Evolutionary conservation across 2,113 vertebrate species (phyloP), one percentile per base, ranked within the genome.

Genomic region (Phaethon lepturus): DNA sequence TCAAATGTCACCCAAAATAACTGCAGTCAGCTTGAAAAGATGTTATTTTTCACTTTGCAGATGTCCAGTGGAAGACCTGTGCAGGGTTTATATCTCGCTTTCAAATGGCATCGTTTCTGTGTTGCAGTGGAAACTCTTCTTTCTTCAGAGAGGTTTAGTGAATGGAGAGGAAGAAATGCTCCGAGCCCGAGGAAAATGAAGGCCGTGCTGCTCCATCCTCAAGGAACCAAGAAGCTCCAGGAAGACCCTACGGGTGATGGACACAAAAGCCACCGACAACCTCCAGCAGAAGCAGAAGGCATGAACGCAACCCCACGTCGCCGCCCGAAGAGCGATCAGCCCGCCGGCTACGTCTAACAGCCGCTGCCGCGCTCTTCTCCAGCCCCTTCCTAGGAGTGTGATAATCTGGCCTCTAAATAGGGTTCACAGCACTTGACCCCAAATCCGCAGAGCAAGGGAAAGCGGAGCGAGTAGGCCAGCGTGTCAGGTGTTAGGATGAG

Each of bases 401-500:
- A 71, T 25, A 10, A 95, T 52, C 47, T 86, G 88, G 11, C 68
- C 64, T 78, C 91, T 60, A 56, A 85, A 72, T 0, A 23, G 76
- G 86, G 93, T 26, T 74, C 94, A 60, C 60, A 94, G 88, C 83
- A 56, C 52, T 87, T 56, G 82, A 88, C 72, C 95, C 82, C 95
- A 86, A 87, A 96, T 52, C 83, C 1, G 23, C 78, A 90, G 40
- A 96, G 95, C 93, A 89, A 88, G 95, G 88, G 83, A 68, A 79
- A 81, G 62, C 14, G 0, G 96, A 94, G 92, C 0, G 14, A 72
- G 86, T 20, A 92, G 95, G 78, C 82, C 5, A 15, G 83, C 2
- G 1, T 94, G 95, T 89, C 97, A 95, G 94, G 96, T 55, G 91
- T 59, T 47, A 15, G 49, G 88, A 86, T 77, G 97, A 88, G 96